Conservation (phyloP, 2,113 vertebrate species). For the Australoheros scitulus region DNA sequence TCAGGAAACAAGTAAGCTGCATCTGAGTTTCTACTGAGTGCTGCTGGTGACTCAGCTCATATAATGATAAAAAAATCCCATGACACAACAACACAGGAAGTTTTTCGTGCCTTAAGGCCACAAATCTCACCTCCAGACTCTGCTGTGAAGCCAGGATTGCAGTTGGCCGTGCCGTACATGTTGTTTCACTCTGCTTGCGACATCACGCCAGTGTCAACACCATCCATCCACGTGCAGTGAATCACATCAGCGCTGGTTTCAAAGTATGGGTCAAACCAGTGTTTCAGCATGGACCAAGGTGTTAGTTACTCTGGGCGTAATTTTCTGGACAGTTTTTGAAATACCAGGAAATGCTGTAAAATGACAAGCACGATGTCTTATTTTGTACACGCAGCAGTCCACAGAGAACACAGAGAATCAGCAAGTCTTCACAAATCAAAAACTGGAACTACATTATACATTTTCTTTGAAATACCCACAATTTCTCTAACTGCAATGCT, state of each 20-base stretch:
- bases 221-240: background rate
- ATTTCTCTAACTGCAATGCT: background rate
- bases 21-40: constrained; percentile 1
- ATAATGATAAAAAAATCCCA: background rate
- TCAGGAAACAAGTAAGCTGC: constrained; percentile 24
- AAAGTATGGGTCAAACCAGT: background rate
- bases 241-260: background rate
- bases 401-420: background rate
- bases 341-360: background rate
- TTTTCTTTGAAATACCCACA: background rate
- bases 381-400: background rate
- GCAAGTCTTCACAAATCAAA: background rate
- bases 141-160: background rate
- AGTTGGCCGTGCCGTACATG: background rate
- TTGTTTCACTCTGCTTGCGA: background rate
- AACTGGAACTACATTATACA: background rate
- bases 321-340: background rate
- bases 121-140: background rate
- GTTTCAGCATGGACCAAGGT: background rate
- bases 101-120: background rate
- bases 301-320: background rate
- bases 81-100: constrained; percentile 16
- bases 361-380: background rate
- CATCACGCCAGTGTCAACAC: background rate
- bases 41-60: constrained; percentile 30